Percentiles rank a stretch among this genome's conserved stretches.
These are phyloP conservation scores for Fratercula arctica DNA, from an alignment of 2,797 vertebrate genomes.

Conservation along the genomic window DNA sequence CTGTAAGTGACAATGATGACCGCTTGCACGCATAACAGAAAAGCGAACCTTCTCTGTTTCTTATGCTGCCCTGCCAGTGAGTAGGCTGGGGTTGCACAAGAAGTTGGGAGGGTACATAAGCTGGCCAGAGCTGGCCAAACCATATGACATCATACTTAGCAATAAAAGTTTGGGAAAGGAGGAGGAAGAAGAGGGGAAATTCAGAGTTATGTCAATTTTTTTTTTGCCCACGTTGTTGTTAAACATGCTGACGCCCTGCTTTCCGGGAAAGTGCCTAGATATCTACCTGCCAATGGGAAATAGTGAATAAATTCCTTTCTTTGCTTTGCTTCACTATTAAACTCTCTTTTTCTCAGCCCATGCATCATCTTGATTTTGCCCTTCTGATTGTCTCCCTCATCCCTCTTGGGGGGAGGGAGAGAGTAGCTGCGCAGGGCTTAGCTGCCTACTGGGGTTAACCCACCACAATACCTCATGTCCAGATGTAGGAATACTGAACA, in stretches of 20 bases:
- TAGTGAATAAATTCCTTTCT: not conserved
- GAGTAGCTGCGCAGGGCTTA: not conserved
- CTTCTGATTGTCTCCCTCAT: not conserved
- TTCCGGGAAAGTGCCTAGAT: not conserved
- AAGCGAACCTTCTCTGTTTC: not conserved
- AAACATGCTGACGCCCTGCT: not conserved
- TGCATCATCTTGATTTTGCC: not conserved
- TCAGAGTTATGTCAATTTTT: not conserved
- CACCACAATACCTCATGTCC: not conserved
- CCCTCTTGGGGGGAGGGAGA: not conserved
- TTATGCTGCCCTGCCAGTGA: not conserved
- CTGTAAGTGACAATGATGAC: not conserved
- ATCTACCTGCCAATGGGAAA: not conserved
- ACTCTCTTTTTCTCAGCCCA: not conserved
- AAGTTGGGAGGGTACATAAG: not conserved
- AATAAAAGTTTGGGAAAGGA: not conserved
- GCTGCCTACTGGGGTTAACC: not conserved
- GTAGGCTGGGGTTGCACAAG: not conserved
- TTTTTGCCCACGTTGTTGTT: not conserved
- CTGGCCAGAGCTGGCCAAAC: not conserved
- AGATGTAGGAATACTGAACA: not conserved
- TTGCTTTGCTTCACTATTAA: not conserved
- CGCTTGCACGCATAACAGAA: fast-evolving
- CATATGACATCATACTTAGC: not conserved
- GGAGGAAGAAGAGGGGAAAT: not conserved